A percentile compares a stretch with the other conserved stretches of the same genome.
phyloP scores from a whole-genome alignment of 2,113 vertebrate species.

The Rutilus rutilus region DNA sequence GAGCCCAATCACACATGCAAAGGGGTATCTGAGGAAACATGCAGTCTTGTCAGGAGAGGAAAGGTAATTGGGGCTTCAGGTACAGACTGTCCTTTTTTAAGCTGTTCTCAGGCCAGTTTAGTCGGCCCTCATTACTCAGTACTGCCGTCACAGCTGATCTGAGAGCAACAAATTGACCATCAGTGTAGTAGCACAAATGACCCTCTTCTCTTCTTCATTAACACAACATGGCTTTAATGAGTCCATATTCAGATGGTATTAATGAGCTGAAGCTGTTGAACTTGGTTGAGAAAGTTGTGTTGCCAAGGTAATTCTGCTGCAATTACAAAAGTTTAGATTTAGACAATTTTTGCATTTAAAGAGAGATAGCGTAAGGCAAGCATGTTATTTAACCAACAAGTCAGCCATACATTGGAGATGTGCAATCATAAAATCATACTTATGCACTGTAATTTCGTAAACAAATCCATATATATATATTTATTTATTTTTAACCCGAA shows the following conservation, averaged over 20 bases:
- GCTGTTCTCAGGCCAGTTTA: constrained; percentile 37
- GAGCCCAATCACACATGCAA: constrained; percentile 49
- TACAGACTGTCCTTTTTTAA: constrained; percentile 31
- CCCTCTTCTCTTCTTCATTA: constrained; percentile 6
- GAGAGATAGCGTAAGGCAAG: constrained; percentile 28
- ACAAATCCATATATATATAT: too few relatives aligned
- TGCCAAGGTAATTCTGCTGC: constrained; percentile 23
- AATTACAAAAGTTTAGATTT: constrained; percentile 32
- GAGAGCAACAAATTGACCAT: constrained; percentile 15
- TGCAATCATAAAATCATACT: neutral
- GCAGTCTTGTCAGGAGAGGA: constrained; percentile 32
- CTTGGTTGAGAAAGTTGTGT: constrained; percentile 13
- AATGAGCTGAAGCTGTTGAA: constrained; percentile 25
- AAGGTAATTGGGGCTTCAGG: constrained; percentile 44
- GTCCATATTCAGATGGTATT: constrained; percentile 29
- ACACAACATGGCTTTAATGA: constrained; percentile 31
- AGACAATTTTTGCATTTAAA: constrained; percentile 22
- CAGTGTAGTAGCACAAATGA: neutral
- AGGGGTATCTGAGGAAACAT: constrained; percentile 27
- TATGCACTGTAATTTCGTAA: too few relatives aligned
- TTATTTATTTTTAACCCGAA: too few relatives aligned
- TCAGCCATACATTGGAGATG: neutral
- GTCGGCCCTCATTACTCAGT: constrained; percentile 21
- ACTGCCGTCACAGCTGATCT: constrained; percentile 21
- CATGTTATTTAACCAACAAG: constrained; percentile 29